Evolutionary conservation across 1,140 invertebrate species (phyloP), one percentile per base, ranked within the genome.

Genomic region (Drosophila kohkoa): DNA sequence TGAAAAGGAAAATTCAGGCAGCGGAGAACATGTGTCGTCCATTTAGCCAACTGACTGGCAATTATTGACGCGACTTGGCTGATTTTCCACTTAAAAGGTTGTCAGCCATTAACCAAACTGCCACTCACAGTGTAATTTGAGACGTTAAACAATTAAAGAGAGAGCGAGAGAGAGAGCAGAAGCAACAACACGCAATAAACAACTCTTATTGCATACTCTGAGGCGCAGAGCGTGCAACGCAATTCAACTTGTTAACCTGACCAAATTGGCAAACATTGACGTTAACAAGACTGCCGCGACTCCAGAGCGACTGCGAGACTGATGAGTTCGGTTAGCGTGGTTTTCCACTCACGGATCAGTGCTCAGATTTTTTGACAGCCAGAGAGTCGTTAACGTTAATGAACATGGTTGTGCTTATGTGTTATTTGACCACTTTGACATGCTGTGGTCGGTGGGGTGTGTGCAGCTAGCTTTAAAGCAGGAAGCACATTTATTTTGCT

Each of bases 31-130:
- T 59, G 57, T 59, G 54, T 55, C 54, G 52, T 52, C 15, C 52
- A 8, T 52, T 15, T 60, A 52, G 20, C 28, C 55, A 49, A 49
- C 48, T 65, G 76, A 75, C 55, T 75, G 62, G 55, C 66, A 78
- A 66, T 78, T 75, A 75, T 75, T 43, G 66, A 63, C 51, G 66
- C 67, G 54, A 64, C 52, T 75, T 64, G 48, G 16, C 41, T 71
- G 73, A 71, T 75, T 71, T 75, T 65, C 48, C 59, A 71, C 73
- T 75, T 65, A 60, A 60, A 71, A 46, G 68, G 28, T 41, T 71
- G 68, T 71, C 73, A 68, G 68, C 73, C 65, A 71, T 75, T 75
- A 75, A 75, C 55, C 66, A 43, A 67, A 69, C 58, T 70, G 71
- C 57, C 55, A 72, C 70, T 51, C 69, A 66, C 49, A 71, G 58